Percentiles rank a stretch among this genome's conserved stretches.
Conservation (phyloP, 2,113 vertebrate species). For the Hypocryptadius cinnamomeus region DNA sequence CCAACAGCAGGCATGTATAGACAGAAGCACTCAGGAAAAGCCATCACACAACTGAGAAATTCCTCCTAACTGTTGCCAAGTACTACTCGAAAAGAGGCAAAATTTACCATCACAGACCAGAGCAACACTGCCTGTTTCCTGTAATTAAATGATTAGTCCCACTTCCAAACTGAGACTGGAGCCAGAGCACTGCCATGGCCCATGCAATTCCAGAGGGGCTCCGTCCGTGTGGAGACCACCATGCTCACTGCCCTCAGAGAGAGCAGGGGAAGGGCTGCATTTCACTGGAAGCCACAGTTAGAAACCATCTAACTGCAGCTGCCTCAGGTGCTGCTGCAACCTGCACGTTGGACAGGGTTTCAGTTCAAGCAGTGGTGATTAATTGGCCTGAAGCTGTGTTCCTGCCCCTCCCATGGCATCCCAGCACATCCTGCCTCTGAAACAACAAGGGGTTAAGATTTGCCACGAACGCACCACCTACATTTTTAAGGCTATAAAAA, state of each 20-base stretch:
- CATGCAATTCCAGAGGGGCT: background rate
- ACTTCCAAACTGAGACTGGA: background rate
- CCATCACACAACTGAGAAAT: background rate
- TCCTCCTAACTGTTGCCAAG: background rate
- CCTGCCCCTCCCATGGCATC: constrained; percentile 52
- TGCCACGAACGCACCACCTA: constrained; percentile 40
- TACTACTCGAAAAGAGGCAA: background rate
- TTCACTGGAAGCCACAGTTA: background rate
- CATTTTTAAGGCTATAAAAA: constrained; percentile 72
- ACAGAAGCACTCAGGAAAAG: background rate
- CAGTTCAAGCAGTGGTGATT: background rate
- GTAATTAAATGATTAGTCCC: background rate
- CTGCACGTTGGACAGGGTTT: background rate
- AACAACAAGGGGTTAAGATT: constrained; percentile 63
- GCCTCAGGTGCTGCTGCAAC: background rate
- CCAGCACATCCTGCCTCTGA: constrained; percentile 31
- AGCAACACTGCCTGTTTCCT: background rate
- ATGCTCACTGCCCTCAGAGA: rapidly evolving
- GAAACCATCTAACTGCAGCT: background rate
- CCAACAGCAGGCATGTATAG: background rate
- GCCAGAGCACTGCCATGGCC: background rate
- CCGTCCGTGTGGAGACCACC: rapidly evolving
- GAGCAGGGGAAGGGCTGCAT: background rate
- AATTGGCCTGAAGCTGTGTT: background rate
- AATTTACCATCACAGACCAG: background rate